A percentile compares a stretch with the other conserved stretches of the same genome.
These are phyloP conservation scores for Drosophila ananassae DNA, from an alignment of 1,140 invertebrate species.

Conservation along the genomic window DNA sequence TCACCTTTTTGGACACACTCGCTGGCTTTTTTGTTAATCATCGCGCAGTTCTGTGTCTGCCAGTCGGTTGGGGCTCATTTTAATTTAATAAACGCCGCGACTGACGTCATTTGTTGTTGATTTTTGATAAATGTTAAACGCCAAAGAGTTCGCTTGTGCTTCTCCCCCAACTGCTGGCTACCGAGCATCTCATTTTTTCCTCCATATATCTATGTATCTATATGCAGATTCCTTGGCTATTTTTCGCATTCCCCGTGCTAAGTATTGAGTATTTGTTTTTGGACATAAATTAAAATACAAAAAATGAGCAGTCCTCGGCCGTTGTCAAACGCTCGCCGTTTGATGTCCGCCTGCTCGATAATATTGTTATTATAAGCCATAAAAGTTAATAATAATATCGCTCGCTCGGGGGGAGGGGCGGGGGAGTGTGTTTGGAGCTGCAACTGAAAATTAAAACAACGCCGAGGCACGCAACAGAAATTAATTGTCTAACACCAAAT, in stretches of 20 bases:
- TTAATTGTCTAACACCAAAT: conserved; percentile 84
- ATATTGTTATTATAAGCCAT: conserved; percentile 61
- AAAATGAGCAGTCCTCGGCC: conserved; percentile 23
- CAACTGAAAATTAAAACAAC: conserved; percentile 83
- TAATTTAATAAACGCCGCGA: conserved; percentile 58
- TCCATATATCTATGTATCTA: conserved; percentile 47
- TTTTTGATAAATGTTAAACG: conserved; percentile 64
- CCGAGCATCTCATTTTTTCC: conserved; percentile 36
- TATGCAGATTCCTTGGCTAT: conserved; percentile 6
- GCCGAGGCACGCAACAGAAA: conserved; percentile 79
- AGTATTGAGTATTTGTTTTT: conserved; percentile 51
- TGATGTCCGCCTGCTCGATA: conserved; percentile 55
- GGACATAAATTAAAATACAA: conserved; percentile 47
- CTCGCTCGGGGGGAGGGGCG: conserved; percentile 26
- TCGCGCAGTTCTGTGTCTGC: conserved; percentile 41
- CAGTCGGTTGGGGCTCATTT: conserved; percentile 37
- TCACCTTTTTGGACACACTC: conserved; percentile 45
- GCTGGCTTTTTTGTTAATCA: conserved; percentile 42
- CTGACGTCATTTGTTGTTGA: conserved; percentile 76
- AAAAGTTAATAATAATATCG: conserved; percentile 48
- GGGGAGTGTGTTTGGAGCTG: conserved; percentile 56
- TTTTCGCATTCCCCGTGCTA: conserved; percentile 17
- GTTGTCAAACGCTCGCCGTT: conserved; percentile 31
- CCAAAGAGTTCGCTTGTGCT: conserved; percentile 43
- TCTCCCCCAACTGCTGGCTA: conserved; percentile 20